phyloP scores from a whole-genome alignment of 1,140 invertebrate genomes.

The Charaxes varanes region DNA sequence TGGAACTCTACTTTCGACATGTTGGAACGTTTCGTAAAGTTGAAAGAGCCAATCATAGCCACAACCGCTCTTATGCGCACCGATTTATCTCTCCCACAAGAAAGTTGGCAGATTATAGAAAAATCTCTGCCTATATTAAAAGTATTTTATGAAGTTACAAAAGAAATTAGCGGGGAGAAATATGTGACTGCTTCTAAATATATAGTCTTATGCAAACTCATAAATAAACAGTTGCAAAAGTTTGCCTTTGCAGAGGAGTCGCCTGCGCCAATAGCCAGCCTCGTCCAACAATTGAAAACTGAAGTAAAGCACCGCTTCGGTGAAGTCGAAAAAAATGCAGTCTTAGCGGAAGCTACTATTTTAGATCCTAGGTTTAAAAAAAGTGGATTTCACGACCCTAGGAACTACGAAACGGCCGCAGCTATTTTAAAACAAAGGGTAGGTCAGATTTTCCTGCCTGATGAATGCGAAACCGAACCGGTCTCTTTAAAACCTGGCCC shows the following conservation, averaged over 20 bases:
- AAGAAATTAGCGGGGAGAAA: slow-evolving; percentile 33
- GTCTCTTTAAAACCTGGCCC: too few relatives aligned
- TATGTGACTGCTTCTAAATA: slow-evolving; percentile 27
- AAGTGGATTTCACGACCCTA: neutral
- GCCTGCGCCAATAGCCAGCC: neutral
- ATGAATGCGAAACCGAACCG: too few relatives aligned
- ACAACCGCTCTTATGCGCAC: slow-evolving; percentile 20
- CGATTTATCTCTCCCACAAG: slow-evolving; percentile 12
- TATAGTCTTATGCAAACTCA: slow-evolving; percentile 16
- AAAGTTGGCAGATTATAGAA: slow-evolving; percentile 23
- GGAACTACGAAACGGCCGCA: neutral
- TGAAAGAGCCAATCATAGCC: slow-evolving; percentile 29
- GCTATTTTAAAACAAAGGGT: too few relatives aligned
- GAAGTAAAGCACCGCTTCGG: slow-evolving; percentile 2
- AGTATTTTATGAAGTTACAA: slow-evolving; percentile 36
- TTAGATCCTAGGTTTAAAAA: slow-evolving; percentile 28
- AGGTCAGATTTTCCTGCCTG: too few relatives aligned
- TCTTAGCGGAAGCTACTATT: slow-evolving; percentile 19
- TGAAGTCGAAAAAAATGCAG: slow-evolving; percentile 12
- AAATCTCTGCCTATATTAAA: slow-evolving; percentile 16
- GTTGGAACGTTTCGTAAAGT: slow-evolving; percentile 20
- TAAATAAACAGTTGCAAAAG: slow-evolving; percentile 5
- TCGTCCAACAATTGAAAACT: too few relatives aligned
- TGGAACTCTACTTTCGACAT: slow-evolving; percentile 20
- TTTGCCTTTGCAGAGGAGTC: neutral